Evolutionary conservation across 2,797 vertebrate species (phyloP).

Genomic region (Dendrocincla fuliginosa): DNA sequence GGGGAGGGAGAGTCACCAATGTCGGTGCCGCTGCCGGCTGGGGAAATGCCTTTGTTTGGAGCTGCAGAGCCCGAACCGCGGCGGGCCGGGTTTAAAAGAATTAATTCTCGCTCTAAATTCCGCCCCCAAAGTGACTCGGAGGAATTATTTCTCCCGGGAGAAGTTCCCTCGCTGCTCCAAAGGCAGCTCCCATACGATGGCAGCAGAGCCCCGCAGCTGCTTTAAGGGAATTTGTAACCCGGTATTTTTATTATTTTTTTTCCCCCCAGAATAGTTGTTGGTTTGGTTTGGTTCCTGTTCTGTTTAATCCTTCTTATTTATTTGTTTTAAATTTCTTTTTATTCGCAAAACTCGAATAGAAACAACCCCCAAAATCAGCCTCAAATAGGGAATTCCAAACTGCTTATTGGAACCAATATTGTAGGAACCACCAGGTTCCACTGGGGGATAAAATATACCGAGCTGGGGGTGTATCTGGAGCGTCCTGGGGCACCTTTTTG

Average conservation of each 20-base stretch:
- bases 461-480: rapidly evolving
- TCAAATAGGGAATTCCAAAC: too few species aligned
- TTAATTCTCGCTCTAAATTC: rapidly evolving
- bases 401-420: rapidly evolving
- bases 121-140: rapidly evolving
- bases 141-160: rapidly evolving
- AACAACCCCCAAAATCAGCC: background rate
- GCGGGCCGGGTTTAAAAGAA: rapidly evolving
- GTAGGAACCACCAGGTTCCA: background rate
- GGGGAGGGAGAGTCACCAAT: too few species aligned
- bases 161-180: background rate
- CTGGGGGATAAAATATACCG: rapidly evolving
- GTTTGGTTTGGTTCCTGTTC: background rate
- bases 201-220: constrained; percentile 60
- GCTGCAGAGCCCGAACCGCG: rapidly evolving
- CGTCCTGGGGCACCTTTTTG: background rate
- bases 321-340: too few species aligned
- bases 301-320: too few species aligned
- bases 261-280: background rate
- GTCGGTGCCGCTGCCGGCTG: background rate
- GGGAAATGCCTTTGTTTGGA: rapidly evolving
- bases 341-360: rapidly evolving
- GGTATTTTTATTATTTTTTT: background rate
- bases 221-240: background rate
- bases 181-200: constrained; percentile 66